Conservation (phyloP, 2,888 invertebrate genomes). For the Yponomeuta sedellus region DNA sequence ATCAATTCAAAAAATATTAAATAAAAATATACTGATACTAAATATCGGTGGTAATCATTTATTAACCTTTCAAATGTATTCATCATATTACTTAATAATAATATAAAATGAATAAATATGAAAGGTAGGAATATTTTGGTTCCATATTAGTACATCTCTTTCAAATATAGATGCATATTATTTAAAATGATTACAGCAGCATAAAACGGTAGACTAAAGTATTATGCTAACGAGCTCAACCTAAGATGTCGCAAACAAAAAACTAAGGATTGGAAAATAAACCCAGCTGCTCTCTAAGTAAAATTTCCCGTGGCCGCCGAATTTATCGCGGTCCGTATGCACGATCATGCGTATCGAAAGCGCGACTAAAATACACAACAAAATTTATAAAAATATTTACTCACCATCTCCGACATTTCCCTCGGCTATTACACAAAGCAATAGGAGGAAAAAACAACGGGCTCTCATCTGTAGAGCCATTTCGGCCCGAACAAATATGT, state of each 20-base stretch:
- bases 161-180: too few species aligned
- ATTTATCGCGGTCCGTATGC: slow-evolving; percentile 28
- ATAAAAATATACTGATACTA: too few species aligned
- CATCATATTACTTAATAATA: too few species aligned
- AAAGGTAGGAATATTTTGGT: too few species aligned
- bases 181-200: too few species aligned
- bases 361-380: slow-evolving; percentile 26
- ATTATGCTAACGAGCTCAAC: neutral
- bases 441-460: slow-evolving; percentile 45
- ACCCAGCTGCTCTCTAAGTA: neutral
- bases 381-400: slow-evolving; percentile 44
- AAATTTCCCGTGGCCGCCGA: slow-evolving; percentile 4
- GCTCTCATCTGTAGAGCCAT: slow-evolving; percentile 63
- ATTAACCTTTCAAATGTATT: too few species aligned
- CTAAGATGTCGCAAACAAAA: neutral
- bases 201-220: too few species aligned
- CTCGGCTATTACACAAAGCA: slow-evolving; percentile 50
- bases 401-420: slow-evolving; percentile 51
- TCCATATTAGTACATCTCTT: too few species aligned
- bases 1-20: too few species aligned
- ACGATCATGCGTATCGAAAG: slow-evolving; percentile 38
- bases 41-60: too few species aligned
- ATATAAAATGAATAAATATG: too few species aligned
- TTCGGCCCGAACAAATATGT: slow-evolving; percentile 55
- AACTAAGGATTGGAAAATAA: neutral